phyloP scores from a whole-genome alignment of 2,113 vertebrate genomes.

The Talpa occidentalis region DNA sequence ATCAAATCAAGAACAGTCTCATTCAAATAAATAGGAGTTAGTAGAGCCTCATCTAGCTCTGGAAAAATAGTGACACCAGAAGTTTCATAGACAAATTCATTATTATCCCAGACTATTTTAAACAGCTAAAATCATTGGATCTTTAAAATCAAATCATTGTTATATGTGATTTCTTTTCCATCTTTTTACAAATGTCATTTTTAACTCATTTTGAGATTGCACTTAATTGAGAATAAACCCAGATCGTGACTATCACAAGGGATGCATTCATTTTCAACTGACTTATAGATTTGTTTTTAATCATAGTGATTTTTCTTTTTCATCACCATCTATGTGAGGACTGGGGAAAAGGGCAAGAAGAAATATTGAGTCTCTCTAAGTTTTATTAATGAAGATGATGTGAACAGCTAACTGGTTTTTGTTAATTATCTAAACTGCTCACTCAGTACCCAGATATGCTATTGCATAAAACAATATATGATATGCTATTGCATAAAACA shows the following conservation, averaged over 20 bases:
- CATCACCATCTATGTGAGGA: conserved; percentile 69
- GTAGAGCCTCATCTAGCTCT: neutral
- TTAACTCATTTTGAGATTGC: conserved; percentile 78
- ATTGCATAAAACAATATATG: neutral
- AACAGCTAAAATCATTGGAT: conserved; percentile 22
- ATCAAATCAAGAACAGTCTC: neutral
- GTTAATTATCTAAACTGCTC: conserved; percentile 76
- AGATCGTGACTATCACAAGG: conserved; percentile 72
- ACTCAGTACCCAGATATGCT: conserved; percentile 48
- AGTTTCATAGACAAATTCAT: conserved; percentile 50
- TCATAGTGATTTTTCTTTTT: conserved; percentile 79
- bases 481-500: neutral
- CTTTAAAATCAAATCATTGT: conserved; percentile 73
- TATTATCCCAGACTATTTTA: conserved; percentile 51
- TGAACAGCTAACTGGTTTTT: conserved; percentile 72
- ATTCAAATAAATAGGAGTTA: conserved; percentile 23
- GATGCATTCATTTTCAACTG: conserved; percentile 79
- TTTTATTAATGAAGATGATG: conserved; percentile 79
- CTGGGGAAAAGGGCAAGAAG: conserved; percentile 68
- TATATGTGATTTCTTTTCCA: conserved; percentile 76
- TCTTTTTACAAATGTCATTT: conserved; percentile 79
- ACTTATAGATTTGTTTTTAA: conserved; percentile 78
- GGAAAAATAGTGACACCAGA: neutral
- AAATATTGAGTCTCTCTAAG: conserved; percentile 78
- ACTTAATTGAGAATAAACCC: conserved; percentile 81